phyloP scores from a whole-genome alignment of 2,888 invertebrate genomes.

The Melieria picta region DNA sequence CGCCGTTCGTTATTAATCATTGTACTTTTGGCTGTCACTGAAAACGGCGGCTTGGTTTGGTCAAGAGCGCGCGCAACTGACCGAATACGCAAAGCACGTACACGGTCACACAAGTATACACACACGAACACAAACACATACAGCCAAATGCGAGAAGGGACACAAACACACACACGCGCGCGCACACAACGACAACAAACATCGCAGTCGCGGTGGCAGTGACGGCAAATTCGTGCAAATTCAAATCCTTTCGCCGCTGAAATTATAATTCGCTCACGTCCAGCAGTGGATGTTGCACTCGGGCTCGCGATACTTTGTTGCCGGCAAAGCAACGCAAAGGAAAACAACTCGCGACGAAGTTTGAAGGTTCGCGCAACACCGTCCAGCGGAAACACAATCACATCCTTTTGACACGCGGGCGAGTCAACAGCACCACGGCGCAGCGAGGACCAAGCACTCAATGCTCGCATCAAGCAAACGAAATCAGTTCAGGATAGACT shows the following conservation, averaged over 20 bases:
- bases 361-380: constrained; percentile 55
- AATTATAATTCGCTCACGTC: constrained; percentile 60
- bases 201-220: constrained; percentile 9
- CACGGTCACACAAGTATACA: constrained; percentile 43
- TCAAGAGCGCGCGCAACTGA: constrained; percentile 44
- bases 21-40: constrained; percentile 65
- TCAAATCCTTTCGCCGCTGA: constrained; percentile 55
- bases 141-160: not conserved
- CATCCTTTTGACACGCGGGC: constrained; percentile 58
- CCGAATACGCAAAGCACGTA: constrained; percentile 39
- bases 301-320: constrained; percentile 57
- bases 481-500: not conserved
- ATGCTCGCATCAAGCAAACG: too few relatives aligned
- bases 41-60: constrained; percentile 59
- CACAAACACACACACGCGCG: constrained; percentile 26
- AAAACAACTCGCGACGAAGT: constrained; percentile 48
- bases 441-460: not conserved
- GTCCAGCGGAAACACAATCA: constrained; percentile 53
- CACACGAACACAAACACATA: constrained; percentile 41
- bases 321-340: constrained; percentile 24
- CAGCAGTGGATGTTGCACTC: constrained; percentile 40
- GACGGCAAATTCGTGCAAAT: constrained; percentile 34
- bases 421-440: constrained; percentile 46
- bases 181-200: constrained; percentile 8
- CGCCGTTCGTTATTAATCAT: constrained; percentile 63